Percentiles rank a stretch among this genome's conserved stretches.
Conservation (phyloP, 1,140 invertebrate species). For the Cotesia vestalis region DNA sequence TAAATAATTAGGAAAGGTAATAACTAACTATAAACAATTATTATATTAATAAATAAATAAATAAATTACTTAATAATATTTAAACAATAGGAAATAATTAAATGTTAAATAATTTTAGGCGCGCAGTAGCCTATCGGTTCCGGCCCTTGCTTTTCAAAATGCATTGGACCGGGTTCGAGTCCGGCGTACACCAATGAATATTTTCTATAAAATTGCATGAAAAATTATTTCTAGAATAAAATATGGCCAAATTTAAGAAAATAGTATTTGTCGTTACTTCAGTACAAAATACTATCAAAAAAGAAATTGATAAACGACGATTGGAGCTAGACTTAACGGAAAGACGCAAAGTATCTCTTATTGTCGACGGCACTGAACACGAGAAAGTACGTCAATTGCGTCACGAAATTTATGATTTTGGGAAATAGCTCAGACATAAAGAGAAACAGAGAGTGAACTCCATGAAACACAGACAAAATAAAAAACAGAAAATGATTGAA, state of each 20-base stretch:
- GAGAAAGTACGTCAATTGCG: not conserved
- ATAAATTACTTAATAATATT: too few species aligned
- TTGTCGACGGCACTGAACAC: constrained; percentile 12
- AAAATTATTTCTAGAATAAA: too few species aligned
- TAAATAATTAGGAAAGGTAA: too few species aligned
- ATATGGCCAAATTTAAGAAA: too few species aligned
- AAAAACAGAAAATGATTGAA: constrained; percentile 20
- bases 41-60: too few species aligned
- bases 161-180: too few species aligned
- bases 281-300: constrained; percentile 12
- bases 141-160: too few species aligned
- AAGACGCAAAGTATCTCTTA: constrained; percentile 14
- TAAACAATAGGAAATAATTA: too few species aligned
- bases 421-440: not conserved
- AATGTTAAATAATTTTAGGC: too few species aligned
- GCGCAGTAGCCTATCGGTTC: too few species aligned
- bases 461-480: constrained; percentile 13
- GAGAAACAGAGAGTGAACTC: constrained; percentile 13
- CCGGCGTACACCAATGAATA: too few species aligned
- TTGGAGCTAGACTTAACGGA: constrained; percentile 10
- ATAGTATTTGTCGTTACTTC: not conserved
- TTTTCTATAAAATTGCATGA: not conserved
- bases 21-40: too few species aligned
- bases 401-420: not conserved
- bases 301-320: constrained; percentile 11